phyloP scores from a whole-genome alignment of 2,113 vertebrate species.

The Hippoglossus stenolepis region DNA sequence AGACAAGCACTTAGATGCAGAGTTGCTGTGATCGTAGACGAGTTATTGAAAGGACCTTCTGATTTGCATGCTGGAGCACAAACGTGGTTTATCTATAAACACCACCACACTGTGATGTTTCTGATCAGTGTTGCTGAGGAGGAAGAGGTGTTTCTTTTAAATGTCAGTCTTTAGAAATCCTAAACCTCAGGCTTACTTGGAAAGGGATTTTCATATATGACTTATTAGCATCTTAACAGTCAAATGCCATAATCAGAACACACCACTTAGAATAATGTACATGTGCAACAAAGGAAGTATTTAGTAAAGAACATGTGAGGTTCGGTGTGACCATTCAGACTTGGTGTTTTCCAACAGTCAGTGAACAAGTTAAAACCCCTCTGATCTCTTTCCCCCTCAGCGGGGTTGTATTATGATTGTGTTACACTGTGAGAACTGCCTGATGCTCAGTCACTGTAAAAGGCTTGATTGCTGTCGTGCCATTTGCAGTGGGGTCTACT shows the following conservation, averaged over 20 bases:
- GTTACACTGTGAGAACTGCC: conserved; percentile 50
- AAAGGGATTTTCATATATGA: no score
- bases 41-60: no score
- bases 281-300: background rate
- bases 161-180: no score
- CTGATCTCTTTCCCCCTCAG: conserved; percentile 35
- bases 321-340: no score
- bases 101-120: no score
- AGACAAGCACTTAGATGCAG: background rate
- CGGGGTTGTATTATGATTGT: conserved; percentile 51
- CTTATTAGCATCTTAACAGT: background rate
- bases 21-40: background rate
- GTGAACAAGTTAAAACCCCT: conserved; percentile 41
- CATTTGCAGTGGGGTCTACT: conserved; percentile 46
- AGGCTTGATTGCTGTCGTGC: conserved; percentile 60
- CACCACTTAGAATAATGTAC: background rate
- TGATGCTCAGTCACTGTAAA: conserved; percentile 65
- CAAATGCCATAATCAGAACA: background rate
- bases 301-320: no score
- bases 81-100: no score
- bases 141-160: no score
- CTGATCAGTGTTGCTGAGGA: no score
- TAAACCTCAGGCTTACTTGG: no score
- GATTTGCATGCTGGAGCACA: no score
- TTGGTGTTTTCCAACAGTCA: conserved; percentile 24